phyloP scores from a whole-genome alignment of 2,888 invertebrate genomes.

The Drosophila acutilabella region DNA sequence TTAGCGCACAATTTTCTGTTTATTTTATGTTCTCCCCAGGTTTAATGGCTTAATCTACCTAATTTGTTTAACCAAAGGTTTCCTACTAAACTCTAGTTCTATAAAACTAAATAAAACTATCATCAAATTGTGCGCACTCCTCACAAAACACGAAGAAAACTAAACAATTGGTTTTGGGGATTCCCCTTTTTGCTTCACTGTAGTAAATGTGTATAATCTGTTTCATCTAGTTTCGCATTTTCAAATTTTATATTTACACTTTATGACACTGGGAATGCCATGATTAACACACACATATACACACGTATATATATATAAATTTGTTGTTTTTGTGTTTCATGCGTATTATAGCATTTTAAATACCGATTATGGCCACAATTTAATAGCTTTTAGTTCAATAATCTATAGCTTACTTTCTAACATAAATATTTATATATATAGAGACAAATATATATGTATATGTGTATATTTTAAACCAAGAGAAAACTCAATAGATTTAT shows the following conservation, averaged over 20 bases:
- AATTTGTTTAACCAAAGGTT: constrained; percentile 26
- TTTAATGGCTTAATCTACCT: not conserved
- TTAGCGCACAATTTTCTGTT: constrained; percentile 30
- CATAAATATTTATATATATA: constrained; percentile 22
- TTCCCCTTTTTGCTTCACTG: not conserved
- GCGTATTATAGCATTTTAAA: constrained; percentile 49
- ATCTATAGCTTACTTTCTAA: constrained; percentile 39
- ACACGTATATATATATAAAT: constrained; percentile 17
- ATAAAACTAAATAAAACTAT: constrained; percentile 15
- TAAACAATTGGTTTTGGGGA: not conserved
- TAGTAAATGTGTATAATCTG: not conserved
- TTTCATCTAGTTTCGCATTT: constrained; percentile 10
- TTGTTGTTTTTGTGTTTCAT: constrained; percentile 43
- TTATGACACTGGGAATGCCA: constrained; percentile 12
- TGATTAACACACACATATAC: not conserved
- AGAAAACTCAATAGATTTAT: constrained; percentile 36
- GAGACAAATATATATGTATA: constrained; percentile 37
- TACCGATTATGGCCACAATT: constrained; percentile 35
- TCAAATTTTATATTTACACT: not conserved
- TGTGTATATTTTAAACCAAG: constrained; percentile 43
- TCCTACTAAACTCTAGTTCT: constrained; percentile 13
- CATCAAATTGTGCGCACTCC: constrained; percentile 24
- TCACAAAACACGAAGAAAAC: not conserved
- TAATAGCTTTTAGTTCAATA: constrained; percentile 44
- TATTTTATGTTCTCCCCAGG: not conserved